These are phyloP conservation scores for Phylloscopus trochiloides DNA, from an alignment of 2,113 vertebrate species.

Conservation along the genomic window DNA sequence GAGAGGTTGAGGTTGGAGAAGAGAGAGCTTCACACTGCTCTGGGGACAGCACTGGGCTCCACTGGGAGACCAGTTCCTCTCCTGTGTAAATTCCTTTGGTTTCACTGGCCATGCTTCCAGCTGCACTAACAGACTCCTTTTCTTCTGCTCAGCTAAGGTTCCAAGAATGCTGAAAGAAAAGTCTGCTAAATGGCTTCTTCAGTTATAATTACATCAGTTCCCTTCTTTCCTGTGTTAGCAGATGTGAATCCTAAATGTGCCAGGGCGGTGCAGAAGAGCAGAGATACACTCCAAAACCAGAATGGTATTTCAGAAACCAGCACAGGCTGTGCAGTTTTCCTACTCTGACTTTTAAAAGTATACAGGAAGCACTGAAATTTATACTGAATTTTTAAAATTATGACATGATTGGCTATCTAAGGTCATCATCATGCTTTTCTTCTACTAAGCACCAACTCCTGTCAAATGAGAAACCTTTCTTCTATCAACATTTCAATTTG, in stretches of 20 bases:
- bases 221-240: slow-evolving; percentile 19
- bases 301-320: background rate
- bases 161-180: background rate
- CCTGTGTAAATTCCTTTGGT: background rate
- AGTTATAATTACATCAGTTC: slow-evolving; percentile 27
- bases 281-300: slow-evolving; percentile 11
- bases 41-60: background rate
- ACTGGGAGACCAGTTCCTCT: background rate
- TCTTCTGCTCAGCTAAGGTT: slow-evolving; percentile 2
- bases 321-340: background rate
- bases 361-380: background rate
- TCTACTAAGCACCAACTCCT: background rate
- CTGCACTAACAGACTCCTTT: background rate
- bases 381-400: background rate
- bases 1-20: accelerated
- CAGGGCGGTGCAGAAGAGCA: background rate
- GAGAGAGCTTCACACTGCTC: accelerated
- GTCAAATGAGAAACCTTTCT: background rate
- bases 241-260: slow-evolving; percentile 32
- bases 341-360: background rate
- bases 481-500: background rate
- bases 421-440: background rate
- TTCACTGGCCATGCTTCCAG: background rate
- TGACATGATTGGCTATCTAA: background rate
- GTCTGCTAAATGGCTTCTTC: background rate